Evolutionary conservation across 1,140 invertebrate genomes (phyloP).

Genomic region (Sycophila sp.): DNA sequence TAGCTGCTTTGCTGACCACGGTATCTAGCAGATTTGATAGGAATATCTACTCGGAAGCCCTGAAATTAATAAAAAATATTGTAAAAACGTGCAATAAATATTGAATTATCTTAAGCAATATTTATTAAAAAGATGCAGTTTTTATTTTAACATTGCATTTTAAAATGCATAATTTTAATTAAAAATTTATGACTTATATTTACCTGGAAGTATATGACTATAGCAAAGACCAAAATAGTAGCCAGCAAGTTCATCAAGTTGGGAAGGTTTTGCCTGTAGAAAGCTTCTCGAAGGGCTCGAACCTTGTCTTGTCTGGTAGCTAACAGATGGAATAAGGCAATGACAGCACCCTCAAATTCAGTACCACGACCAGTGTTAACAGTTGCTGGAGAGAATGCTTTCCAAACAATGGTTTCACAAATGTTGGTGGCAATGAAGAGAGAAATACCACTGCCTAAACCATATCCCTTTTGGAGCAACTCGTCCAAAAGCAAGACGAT

Average conservation of each 20-base stretch:
- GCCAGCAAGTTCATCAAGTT: conserved; percentile 99
- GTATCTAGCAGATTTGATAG: conserved; percentile 98
- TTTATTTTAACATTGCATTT: not conserved
- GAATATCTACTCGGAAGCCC: conserved; percentile 99
- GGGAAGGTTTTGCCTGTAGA: conserved; percentile 99
- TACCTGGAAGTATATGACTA: conserved; percentile 99
- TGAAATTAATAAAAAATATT: conserved; percentile 60
- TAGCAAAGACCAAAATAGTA: conserved; percentile 97
- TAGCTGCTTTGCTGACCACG: conserved; percentile 99
- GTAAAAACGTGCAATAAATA: not conserved
- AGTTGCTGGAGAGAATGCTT: conserved; percentile 98
- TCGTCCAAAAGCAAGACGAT: conserved; percentile 98
- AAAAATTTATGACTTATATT: not conserved
- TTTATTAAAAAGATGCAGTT: not conserved
- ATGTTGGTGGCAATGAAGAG: conserved; percentile 99
- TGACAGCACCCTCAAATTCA: conserved; percentile 98
- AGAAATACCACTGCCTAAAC: conserved; percentile 98
- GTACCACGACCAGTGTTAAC: conserved; percentile 98
- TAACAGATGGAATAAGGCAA: conserved; percentile 95
- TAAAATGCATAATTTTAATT: not conserved
- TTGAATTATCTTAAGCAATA: not conserved
- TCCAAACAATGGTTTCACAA: conserved; percentile 99
- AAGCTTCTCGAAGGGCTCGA: conserved; percentile 95
- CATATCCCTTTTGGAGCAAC: conserved; percentile 96
- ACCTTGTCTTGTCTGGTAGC: conserved; percentile 99